These are phyloP conservation scores for Gymnogyps californianus DNA, from an alignment of 2,113 vertebrate genomes.

Conservation along the genomic window DNA sequence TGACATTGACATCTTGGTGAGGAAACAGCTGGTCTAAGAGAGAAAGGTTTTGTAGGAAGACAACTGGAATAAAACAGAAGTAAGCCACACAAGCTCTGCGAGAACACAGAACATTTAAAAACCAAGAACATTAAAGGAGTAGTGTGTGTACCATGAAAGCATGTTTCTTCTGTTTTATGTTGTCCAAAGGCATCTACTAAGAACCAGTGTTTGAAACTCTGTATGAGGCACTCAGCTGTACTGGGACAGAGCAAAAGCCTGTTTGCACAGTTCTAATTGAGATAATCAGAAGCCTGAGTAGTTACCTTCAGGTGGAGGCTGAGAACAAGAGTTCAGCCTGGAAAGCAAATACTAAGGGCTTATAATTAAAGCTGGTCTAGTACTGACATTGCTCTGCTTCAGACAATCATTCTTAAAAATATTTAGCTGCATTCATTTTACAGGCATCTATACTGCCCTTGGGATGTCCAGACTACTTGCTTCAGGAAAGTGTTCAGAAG, in stretches of 20 bases:
- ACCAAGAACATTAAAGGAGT: not conserved
- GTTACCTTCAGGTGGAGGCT: not conserved
- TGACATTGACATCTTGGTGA: not conserved
- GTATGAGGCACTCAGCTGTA: not conserved
- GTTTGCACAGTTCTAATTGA: not conserved
- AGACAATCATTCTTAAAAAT: not conserved
- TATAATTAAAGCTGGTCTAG: not conserved
- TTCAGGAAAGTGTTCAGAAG: not conserved
- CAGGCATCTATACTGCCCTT: not conserved
- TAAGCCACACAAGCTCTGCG: not conserved
- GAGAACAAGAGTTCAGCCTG: not conserved
- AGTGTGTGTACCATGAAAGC: not conserved
- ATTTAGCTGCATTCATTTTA: not conserved
- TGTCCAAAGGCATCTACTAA: not conserved
- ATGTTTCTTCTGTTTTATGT: not conserved
- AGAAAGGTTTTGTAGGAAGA: not conserved
- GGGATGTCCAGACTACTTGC: not conserved
- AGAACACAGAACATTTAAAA: not conserved
- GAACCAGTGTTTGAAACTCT: not conserved
- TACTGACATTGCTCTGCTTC: not conserved
- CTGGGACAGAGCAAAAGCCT: not conserved
- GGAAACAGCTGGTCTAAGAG: not conserved
- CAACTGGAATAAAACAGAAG: not conserved
- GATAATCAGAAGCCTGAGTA: not conserved
- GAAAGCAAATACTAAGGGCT: not conserved